Conservation (phyloP, 2,797 vertebrate genomes). For the Cottoperca gobio region DNA sequence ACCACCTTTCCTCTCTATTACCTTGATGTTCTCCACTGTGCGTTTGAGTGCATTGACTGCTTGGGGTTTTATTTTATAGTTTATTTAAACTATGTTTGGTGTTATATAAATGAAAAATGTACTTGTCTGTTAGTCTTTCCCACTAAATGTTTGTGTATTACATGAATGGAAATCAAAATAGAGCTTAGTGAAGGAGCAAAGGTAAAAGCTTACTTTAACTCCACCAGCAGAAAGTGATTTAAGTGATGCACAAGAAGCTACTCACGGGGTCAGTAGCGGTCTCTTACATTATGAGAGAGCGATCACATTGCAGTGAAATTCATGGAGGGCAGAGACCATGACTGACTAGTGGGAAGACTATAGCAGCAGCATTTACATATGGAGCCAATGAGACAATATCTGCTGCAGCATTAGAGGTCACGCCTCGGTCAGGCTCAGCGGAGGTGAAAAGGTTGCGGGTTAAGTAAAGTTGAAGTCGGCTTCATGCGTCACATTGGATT, state of each 20-base stretch:
- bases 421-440: conserved; percentile 42
- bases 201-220: neutral
- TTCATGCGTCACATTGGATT: conserved; percentile 6
- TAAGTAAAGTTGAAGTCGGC: conserved; percentile 27
- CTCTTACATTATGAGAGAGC: conserved; percentile 33
- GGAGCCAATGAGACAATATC: conserved; percentile 60
- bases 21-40: conserved; percentile 99
- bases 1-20: conserved; percentile 55
- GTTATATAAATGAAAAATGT: neutral
- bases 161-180: neutral
- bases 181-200: neutral
- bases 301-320: conserved; percentile 60
- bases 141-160: neutral
- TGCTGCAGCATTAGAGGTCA: conserved; percentile 60
- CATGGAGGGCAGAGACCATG: conserved; percentile 46
- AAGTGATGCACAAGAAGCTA: conserved; percentile 17
- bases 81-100: too few relatives aligned
- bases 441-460: conserved; percentile 57
- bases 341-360: conserved; percentile 34
- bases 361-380: conserved; percentile 62
- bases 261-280: neutral
- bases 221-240: neutral
- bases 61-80: too few relatives aligned
- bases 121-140: neutral
- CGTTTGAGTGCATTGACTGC: conserved; percentile 93